These are phyloP conservation scores for Drosophila simulans DNA, from an alignment of 1,140 invertebrate species.

Conservation along the genomic window DNA sequence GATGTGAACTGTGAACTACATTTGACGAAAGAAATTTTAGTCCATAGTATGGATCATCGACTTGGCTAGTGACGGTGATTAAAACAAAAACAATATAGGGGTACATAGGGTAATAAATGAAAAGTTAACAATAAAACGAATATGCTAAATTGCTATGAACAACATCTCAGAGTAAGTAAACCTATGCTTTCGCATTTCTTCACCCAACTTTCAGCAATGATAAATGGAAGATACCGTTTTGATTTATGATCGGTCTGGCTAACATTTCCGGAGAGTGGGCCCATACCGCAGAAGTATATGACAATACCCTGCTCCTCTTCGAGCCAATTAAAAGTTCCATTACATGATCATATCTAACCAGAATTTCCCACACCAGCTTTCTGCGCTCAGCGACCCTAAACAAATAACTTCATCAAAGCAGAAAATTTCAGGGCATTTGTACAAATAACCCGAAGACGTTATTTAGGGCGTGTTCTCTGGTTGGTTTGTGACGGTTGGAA, in stretches of 20 bases:
- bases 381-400: constrained; percentile 52
- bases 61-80: no score
- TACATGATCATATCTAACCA: constrained; percentile 37
- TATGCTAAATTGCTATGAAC: no score
- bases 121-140: no score
- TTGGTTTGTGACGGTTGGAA: not conserved
- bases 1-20: not conserved
- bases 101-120: no score
- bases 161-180: not conserved
- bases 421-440: constrained; percentile 54
- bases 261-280: not conserved
- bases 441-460: constrained; percentile 44
- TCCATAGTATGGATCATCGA: no score
- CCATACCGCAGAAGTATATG: constrained; percentile 22
- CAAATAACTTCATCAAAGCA: constrained; percentile 73
- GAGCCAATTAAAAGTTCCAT: constrained; percentile 61
- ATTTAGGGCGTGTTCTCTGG: constrained; percentile 26
- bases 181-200: not conserved
- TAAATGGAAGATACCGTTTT: not conserved
- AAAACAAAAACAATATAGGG: no score
- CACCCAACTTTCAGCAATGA: not conserved
- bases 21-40: no score
- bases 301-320: constrained; percentile 1
- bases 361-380: constrained; percentile 28
- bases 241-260: constrained; percentile 12